These are phyloP conservation scores for Lamellibrachia luymesi DNA, from an alignment of 1,140 invertebrate species.

Conservation along the genomic window DNA sequence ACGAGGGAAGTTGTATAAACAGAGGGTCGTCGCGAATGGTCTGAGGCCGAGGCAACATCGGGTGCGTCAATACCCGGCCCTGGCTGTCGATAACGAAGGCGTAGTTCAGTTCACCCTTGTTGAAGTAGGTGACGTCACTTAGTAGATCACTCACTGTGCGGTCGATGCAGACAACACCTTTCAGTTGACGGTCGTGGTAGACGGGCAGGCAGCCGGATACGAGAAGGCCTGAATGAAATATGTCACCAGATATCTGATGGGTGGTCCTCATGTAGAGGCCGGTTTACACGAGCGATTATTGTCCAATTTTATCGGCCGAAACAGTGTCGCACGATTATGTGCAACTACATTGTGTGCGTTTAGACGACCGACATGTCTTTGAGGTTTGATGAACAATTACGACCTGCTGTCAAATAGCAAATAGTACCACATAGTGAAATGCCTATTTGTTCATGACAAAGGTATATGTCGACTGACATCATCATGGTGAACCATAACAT, in stretches of 20 bases:
- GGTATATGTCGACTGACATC: too few relatives aligned
- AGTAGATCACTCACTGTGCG: constrained; percentile 3
- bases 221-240: background rate
- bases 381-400: too few relatives aligned
- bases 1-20: background rate
- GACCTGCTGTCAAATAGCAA: too few relatives aligned
- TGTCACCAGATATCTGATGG: background rate
- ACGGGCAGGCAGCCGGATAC: constrained; percentile 1
- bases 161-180: constrained; percentile 9
- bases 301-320: too few relatives aligned
- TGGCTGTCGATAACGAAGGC: constrained; percentile 7
- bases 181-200: background rate
- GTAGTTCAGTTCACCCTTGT: background rate
- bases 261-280: background rate
- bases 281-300: too few relatives aligned
- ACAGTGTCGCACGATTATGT: too few relatives aligned
- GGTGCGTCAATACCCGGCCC: constrained; percentile 2
- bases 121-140: background rate
- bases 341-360: background rate
- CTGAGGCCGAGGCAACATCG: constrained; percentile 13
- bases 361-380: too few relatives aligned
- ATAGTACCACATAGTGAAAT: too few relatives aligned
- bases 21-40: background rate
- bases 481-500: too few relatives aligned
- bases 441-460: too few relatives aligned